A percentile compares a stretch with the other conserved stretches of the same genome.
phyloP scores from a whole-genome alignment of 2,113 vertebrate genomes.

The Pangasianodon hypophthalmus region DNA sequence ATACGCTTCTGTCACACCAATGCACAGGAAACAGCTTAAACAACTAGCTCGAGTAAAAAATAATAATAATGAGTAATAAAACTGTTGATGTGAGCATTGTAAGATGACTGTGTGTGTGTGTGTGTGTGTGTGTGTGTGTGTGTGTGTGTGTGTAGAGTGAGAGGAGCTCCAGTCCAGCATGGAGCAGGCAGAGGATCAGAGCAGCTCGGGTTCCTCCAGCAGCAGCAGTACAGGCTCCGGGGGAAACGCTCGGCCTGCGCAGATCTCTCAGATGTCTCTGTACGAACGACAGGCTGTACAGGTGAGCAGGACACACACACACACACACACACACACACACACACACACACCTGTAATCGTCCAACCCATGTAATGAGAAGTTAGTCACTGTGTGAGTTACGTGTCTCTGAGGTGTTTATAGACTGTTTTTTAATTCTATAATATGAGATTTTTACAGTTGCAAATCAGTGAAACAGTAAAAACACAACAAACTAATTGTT shows the following conservation, averaged over 20 bases:
- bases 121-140: neutral
- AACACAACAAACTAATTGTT: too few species aligned
- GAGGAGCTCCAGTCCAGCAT: conserved; percentile 66
- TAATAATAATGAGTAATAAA: too few species aligned
- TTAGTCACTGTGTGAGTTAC: neutral
- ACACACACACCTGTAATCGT: neutral
- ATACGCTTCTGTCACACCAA: too few species aligned
- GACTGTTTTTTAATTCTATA: neutral
- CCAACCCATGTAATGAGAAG: neutral
- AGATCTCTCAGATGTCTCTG: conserved; percentile 95
- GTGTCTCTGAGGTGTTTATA: neutral
- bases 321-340: conserved; percentile 2
- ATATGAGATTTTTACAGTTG: neutral
- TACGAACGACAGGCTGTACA: conserved; percentile 95
- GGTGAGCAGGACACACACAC: conserved; percentile 69
- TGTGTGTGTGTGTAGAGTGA: neutral
- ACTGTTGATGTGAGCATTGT: too few species aligned
- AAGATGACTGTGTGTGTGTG: neutral
- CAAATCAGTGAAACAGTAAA: too few species aligned
- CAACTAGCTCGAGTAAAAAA: too few species aligned
- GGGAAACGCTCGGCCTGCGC: conserved; percentile 84
- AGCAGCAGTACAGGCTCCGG: conserved; percentile 82
- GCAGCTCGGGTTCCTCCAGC: conserved; percentile 81
- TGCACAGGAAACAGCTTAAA: too few species aligned
- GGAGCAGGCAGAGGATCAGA: conserved; percentile 93